Base-by-base conservation (phyloP, 2,797 vertebrate genomes). In the Pseudomugil gertrudae region DNA sequence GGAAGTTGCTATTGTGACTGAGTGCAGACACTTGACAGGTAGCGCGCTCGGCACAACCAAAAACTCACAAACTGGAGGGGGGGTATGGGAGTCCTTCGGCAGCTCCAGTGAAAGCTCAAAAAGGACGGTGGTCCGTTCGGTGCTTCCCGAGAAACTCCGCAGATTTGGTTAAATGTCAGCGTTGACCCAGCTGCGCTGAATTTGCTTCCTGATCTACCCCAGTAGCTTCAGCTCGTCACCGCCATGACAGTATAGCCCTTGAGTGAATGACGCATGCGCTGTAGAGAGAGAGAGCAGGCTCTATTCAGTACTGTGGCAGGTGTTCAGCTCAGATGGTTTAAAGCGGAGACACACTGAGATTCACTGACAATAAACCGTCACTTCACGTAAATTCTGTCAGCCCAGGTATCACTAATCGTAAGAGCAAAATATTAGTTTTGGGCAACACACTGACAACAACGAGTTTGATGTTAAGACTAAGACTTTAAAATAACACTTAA, bases 241-340 rank as follows among this genome's bases (percentile, higher is more conserved):
- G 96, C 96, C 96, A 98, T 98, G 96, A 97, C 95, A 97, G 95
- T 96, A 75, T 85, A 91, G 92, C 85, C 81, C 87, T 86, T 80
- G 91, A 87, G 74, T 78, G 56, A 70, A 65, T 0, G 5, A 84
- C 55, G 93, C 94, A 93, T 95, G 93, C 90, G 95, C 95, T 74
- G 81, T 86, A 30, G 45, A 29, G 5, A 30, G 45, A 29, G 5
- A 63, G 64, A 72, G 68, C 43, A 23, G 30, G 23, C 70, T 30
- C 64, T 36, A 2, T 27, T 50, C 43, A 4, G 74, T 62, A 72
- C 81, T 19, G 53, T 67, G 86, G 88, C 93, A 94, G 93, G 94
- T 94, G 88, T 78, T 85, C 36, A 24, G 72, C 85, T 80, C 92
- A 94, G 92, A 93, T 94, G 89, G 72, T 60, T 59, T 30, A 43